Evolutionary conservation across 2,797 vertebrate genomes (phyloP).

Genomic region (Bovichtus diacanthus): DNA sequence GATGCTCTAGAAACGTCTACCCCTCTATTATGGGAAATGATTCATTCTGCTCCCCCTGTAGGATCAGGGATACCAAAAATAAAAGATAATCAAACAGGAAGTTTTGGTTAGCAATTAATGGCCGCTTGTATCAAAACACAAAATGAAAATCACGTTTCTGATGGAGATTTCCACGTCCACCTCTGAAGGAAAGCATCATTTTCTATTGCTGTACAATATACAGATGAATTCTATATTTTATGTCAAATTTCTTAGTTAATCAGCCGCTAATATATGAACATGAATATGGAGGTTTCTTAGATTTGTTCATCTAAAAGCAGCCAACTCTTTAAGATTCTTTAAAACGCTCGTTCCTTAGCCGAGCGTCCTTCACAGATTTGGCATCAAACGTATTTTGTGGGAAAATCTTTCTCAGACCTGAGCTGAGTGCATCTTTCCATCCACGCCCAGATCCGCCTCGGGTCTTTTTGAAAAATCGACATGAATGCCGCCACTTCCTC

Average conservation of each 20-base stretch:
- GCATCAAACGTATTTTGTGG: slow-evolving; percentile 38
- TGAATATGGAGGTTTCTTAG: not conserved
- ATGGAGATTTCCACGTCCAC: not conserved
- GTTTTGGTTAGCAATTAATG: slow-evolving; percentile 41
- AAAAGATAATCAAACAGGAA: slow-evolving; percentile 59
- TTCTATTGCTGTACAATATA: not conserved
- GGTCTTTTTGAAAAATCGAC: slow-evolving; percentile 9
- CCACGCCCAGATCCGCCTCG: slow-evolving; percentile 47
- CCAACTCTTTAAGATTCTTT: too few relatives aligned
- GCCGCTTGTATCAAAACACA: slow-evolving; percentile 58
- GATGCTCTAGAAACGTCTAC: not conserved
- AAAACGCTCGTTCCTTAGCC: not conserved
- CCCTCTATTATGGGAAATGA: slow-evolving; percentile 54
- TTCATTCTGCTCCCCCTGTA: slow-evolving; percentile 12
- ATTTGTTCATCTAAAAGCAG: too few relatives aligned
- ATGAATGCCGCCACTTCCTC: slow-evolving; percentile 37
- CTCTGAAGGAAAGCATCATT: not conserved
- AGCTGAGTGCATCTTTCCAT: slow-evolving; percentile 60
- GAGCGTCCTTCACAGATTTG: not conserved
- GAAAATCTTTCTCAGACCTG: slow-evolving; percentile 41
- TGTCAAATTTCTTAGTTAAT: too few relatives aligned
- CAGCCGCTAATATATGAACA: too few relatives aligned
- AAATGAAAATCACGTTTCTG: slow-evolving; percentile 14
- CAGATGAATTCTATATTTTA: too few relatives aligned
- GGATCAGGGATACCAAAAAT: slow-evolving; percentile 52